A percentile compares a stretch with the other conserved stretches of the same genome.
Conservation (phyloP, 2,888 invertebrate species). For the Barypeithes pellucidus region DNA sequence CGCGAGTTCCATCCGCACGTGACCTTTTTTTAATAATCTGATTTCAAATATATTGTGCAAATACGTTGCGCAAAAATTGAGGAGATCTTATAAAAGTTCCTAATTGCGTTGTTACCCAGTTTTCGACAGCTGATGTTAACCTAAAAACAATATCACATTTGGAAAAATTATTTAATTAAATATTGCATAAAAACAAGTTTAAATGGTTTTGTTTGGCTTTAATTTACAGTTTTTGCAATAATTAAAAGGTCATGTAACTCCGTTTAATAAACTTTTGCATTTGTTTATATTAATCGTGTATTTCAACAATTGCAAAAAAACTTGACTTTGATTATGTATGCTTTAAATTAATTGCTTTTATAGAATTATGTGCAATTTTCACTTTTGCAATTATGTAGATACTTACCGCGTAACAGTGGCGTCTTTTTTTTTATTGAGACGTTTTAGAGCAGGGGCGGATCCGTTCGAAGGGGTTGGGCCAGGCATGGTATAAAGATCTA, state of each 20-base stretch:
- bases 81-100: neutral
- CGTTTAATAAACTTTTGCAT: constrained; percentile 33
- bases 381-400: constrained; percentile 4
- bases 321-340: constrained; percentile 14
- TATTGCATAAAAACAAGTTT: constrained; percentile 5
- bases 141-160: neutral
- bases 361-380: neutral
- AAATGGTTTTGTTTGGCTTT: neutral
- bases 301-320: constrained; percentile 17
- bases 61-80: constrained; percentile 2
- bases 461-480: no score
- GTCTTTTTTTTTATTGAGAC: no score
- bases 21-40: neutral
- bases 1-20: no score
- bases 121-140: neutral
- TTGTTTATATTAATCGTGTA: constrained; percentile 19
- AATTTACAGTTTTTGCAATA: constrained; percentile 15
- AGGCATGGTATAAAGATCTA: no score
- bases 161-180: neutral
- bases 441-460: no score
- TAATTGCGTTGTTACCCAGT: neutral
- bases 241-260: constrained; percentile 28
- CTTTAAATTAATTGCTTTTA: neutral
- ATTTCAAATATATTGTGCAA: neutral
- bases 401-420: neutral